Conservation (phyloP, 2,888 invertebrate species). For the Notodonta dromedarius region DNA sequence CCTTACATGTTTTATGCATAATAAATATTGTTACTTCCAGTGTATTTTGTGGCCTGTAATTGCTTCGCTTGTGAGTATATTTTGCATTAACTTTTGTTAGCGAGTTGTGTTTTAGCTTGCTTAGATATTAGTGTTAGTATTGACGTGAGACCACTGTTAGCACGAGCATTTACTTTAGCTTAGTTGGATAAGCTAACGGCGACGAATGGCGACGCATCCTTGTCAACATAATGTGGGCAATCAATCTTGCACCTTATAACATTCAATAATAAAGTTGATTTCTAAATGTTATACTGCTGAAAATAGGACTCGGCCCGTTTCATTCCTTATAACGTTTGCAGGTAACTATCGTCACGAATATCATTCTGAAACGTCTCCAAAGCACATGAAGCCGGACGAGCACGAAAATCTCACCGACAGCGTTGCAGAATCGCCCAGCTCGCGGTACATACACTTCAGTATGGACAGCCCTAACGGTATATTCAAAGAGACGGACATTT, state of each 20-base stretch:
- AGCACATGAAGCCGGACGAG: constrained; percentile 63
- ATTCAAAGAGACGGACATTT: constrained; percentile 78
- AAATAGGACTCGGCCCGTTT: no score
- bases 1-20: constrained; percentile 6
- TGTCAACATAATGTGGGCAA: no score
- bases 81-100: constrained; percentile 38
- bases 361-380: constrained; percentile 73
- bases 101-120: constrained; percentile 11
- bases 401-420: constrained; percentile 50
- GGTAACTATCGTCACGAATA: constrained; percentile 77
- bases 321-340: constrained; percentile 37
- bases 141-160: not conserved
- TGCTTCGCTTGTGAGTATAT: constrained; percentile 66
- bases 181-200: no score
- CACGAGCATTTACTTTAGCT: no score
- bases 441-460: constrained; percentile 75
- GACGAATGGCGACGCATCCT: no score
- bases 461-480: constrained; percentile 63
- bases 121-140: constrained; percentile 6
- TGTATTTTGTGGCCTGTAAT: constrained; percentile 31
- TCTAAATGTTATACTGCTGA: no score
- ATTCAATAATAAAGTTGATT: no score
- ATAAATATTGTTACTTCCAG: constrained; percentile 6
- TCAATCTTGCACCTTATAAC: no score
- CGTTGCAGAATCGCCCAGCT: constrained; percentile 59